phyloP scores from a whole-genome alignment of 2,888 invertebrate genomes.

The Auanema sp. region DNA sequence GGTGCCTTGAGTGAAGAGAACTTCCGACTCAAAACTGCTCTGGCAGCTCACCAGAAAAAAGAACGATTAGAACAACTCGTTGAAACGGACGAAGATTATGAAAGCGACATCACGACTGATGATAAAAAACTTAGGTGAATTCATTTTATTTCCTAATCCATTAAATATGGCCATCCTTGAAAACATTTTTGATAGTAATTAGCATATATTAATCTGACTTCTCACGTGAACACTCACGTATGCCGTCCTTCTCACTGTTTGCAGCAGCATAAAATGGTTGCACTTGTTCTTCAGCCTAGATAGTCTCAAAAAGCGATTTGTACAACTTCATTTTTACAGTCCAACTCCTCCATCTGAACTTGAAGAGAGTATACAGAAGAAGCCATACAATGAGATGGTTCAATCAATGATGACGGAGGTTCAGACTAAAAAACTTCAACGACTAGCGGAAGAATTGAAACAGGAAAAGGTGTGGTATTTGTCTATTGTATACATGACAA shows the following conservation, averaged over 20 bases:
- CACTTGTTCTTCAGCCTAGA: too few species aligned
- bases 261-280: too few species aligned
- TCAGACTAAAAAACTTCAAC: constrained; percentile 38
- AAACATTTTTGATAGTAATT: too few species aligned
- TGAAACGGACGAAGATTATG: constrained; percentile 52
- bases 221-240: too few species aligned
- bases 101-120: constrained; percentile 44
- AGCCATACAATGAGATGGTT: constrained; percentile 37
- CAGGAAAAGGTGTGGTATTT: constrained; percentile 32
- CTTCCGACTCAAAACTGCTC: constrained; percentile 43
- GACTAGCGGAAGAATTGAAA: constrained; percentile 46
- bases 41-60: constrained; percentile 36
- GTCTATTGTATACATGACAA: background rate
- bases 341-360: constrained; percentile 13
- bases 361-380: constrained; percentile 1
- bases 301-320: background rate
- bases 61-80: constrained; percentile 32
- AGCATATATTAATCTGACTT: too few species aligned
- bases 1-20: constrained; percentile 54
- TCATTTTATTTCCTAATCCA: background rate
- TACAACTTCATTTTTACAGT: too few species aligned
- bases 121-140: constrained; percentile 14
- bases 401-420: constrained; percentile 43
- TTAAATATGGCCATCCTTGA: too few species aligned
- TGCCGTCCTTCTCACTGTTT: too few species aligned